These are phyloP conservation scores for Chascanopsetta lugubris DNA, from an alignment of 2,113 vertebrate species.

Conservation along the genomic window DNA sequence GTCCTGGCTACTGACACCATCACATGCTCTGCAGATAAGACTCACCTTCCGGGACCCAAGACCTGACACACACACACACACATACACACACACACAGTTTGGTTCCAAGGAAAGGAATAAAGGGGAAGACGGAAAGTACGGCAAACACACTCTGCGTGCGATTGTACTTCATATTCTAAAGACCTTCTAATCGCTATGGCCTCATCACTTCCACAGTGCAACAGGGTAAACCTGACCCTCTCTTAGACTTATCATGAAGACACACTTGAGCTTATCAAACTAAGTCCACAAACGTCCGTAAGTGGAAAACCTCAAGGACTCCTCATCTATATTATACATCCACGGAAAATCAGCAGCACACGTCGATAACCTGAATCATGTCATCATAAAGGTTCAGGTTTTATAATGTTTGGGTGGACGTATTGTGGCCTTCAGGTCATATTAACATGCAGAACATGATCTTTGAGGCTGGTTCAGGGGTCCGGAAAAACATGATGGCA, in stretches of 20 bases:
- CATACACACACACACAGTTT: too few species aligned
- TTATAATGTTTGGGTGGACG: too few species aligned
- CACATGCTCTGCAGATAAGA: constrained; percentile 82
- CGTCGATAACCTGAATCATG: too few species aligned
- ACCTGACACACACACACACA: constrained; percentile 63
- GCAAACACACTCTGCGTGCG: constrained; percentile 3
- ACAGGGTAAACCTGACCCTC: constrained; percentile 2
- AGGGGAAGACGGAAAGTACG: constrained; percentile 48
- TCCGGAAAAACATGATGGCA: too few species aligned
- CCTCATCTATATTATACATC: too few species aligned
- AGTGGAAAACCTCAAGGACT: too few species aligned
- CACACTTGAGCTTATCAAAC: constrained; percentile 38
- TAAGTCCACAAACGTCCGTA: too few species aligned
- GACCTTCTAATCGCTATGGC: constrained; percentile 8
- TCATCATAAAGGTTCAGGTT: too few species aligned
- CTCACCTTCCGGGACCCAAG: constrained; percentile 78
- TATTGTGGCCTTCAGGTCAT: too few species aligned
- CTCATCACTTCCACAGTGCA: constrained; percentile 6
- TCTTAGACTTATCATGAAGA: neutral
- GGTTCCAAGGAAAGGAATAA: constrained; percentile 52
- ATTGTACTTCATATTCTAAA: constrained; percentile 21
- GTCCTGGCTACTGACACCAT: constrained; percentile 77
- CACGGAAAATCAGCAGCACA: too few species aligned
- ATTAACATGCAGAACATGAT: too few species aligned
- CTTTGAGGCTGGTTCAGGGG: too few species aligned